Base-by-base conservation (phyloP, 2,113 vertebrate species). In the Pedionomus torquatus region DNA sequence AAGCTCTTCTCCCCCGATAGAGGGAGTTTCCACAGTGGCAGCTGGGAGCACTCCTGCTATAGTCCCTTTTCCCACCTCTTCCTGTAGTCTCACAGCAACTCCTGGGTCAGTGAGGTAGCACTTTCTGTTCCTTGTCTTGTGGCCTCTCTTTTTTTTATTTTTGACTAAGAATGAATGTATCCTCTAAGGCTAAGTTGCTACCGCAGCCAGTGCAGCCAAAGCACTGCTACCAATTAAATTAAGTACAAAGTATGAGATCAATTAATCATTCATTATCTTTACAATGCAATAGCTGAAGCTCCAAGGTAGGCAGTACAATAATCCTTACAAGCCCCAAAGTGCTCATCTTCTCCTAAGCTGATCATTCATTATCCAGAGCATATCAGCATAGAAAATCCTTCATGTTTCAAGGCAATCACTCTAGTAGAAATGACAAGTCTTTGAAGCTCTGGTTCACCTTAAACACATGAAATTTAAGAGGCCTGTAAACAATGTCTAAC, bases 211-310 rank as follows among this genome's bases (percentile, higher is more conserved):
- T 9, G 43, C 9, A 5, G 64, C 84, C 94, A 94, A 95, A 96
- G 64, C 54, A 39, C 94, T 83, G 94, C 57, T 95, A 87, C 83
- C 96, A 94, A 94, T 96, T 97, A 97, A 72, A 46, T 55, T 87
- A 97, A 95, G 95, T 93, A 96, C 80, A 83, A 96, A 97, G 79
- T 91, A 94, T 89, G 86, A 95, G 84, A 72, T 58, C 94, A 97
- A 95, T 95, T 97, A 93, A 95, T 97, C 96, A 97, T 97, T 87
- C 68, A 81, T 90, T 97, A 82, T 55, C 90, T 93, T 95, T 86
- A 84, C 70, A 71, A 61, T 71, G 86, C 91, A 93, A 95, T 44
- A 87, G 83, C 87, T 90, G 78, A 88, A 94, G 82, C 80, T 86
- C 69, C 65, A 83, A 72, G 55, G 13, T 83, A 84, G 69, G 88